Base-by-base conservation (phyloP, 2,113 vertebrate genomes). In the Perca fluviatilis region DNA sequence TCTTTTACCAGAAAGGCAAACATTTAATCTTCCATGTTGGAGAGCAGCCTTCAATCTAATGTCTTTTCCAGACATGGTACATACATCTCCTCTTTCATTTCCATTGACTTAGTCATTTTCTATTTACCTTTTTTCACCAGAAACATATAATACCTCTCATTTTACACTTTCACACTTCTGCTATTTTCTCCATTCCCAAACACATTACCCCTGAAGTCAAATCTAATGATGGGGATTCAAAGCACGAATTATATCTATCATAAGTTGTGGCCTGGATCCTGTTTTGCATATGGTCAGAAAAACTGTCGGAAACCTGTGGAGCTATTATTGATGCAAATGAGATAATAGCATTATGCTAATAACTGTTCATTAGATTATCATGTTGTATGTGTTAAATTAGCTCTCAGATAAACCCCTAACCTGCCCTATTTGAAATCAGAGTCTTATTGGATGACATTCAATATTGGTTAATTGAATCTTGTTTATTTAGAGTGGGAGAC, bases 261-360 rank as follows among this genome's bases (percentile, higher is more conserved):
- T 76, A 8, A 71, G 71, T 65, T 80, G 67, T 47, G 19, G 61
- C 71, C n/a, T 51, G 57, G 69, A 81, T 81, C 19, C 57, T 67
- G 19, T 60, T 87, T 69, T 73, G 76, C 62, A 74, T 77, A 50
- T 61, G 66, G 65, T 85, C 85, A 80, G 61, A 51, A 79, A 43
- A 75, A 47, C 23, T 56, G 43, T 77, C 63, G 67, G 72, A 89
- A 83, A 87, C 77, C 72, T 70, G 72, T 57, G 49, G 65, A 7
- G 54, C 73, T 73, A 33, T 85, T 77, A 83, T 75, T 78, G 86
- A 86, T 88, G 80, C 73, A 87, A 86, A 90, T 73, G 40, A 76
- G 84, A 82, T 90, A 87, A 91, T 78, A 67, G 40, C 6, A 64
- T 89, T 89, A 87, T 57, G 68, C 43, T 88, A 82, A 88, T 87